Base-by-base conservation (phyloP, 2,797 vertebrate genomes). In the Meda fulgida region DNA sequence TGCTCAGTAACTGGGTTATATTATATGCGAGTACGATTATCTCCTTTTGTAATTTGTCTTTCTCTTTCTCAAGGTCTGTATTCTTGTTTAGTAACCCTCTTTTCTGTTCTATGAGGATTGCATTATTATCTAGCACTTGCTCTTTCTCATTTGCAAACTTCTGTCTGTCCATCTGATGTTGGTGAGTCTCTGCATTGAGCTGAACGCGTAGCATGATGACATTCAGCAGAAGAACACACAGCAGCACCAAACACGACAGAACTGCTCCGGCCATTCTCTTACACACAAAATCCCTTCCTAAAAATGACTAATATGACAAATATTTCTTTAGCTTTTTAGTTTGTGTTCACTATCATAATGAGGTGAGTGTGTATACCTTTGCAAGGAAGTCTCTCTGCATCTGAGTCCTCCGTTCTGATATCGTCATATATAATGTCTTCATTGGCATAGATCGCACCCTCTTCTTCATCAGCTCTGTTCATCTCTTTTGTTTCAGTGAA, bases 171-270 rank as follows among this genome's bases (percentile, higher is more conserved):
- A 1, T 60, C 34, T 48, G 26, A 48, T 5, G 31, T 1, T 46
- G 18, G 26, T 4, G n/a, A 51, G 26, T 73, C 43, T 51, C 18
- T 73, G n/a, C 19, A 0, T 9, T 69, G 78, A 48, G 31, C 13
- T 38, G 63, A 14, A 80, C 21, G 1, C 36, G 29, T 29, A 8
- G 38, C 77, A 31, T 65, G 77, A 66, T 79, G 60, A 43, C 8
- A 23, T 21, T 5, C 69, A 73, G 13, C 10, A 60, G 53, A 43
- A 65, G 36, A 72, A 71, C 43, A 51, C 63, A 67, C 78, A 80
- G 31, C 11, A 67, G 80, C n/a, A 16, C n/a, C n/a, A 58, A 71
- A 81, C 3, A 81, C 67, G 71, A 46, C 48, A 16, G 16, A 81
- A 9, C 13, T 81, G 34, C 48, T 81, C n/a, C 1, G 16, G 29